Conservation (phyloP, 2,888 invertebrate genomes). For the Elmis aenea region DNA sequence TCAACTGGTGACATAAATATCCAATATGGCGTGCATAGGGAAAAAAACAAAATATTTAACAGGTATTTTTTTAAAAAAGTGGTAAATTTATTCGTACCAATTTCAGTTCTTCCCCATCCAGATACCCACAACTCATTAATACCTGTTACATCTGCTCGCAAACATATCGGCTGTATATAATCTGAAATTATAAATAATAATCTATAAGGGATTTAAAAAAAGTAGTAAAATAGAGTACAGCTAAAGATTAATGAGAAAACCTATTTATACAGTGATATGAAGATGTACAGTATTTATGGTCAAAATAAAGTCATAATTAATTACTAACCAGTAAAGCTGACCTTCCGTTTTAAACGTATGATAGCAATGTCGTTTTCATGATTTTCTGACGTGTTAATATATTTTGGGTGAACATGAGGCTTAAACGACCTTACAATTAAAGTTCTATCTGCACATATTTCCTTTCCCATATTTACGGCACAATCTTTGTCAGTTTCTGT, state of each 20-base stretch:
- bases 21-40: too few relatives aligned
- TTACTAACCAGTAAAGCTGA: constrained; percentile 45
- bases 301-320: background rate
- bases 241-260: too few relatives aligned
- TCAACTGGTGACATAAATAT: too few relatives aligned
- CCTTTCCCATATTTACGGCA: constrained; percentile 38
- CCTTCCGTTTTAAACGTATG: constrained; percentile 42
- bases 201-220: too few relatives aligned
- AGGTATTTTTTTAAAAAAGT: constrained; percentile 1
- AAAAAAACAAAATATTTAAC: constrained; percentile 2
- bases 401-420: constrained; percentile 45
- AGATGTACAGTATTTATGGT: too few relatives aligned
- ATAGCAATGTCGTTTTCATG: constrained; percentile 49
- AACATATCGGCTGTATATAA: constrained; percentile 41
- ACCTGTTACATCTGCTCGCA: constrained; percentile 20
- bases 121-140: constrained; percentile 38
- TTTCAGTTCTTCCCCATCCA: constrained; percentile 53
- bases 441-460: constrained; percentile 44
- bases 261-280: too few relatives aligned
- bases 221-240: too few relatives aligned
- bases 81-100: constrained; percentile 27
- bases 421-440: constrained; percentile 43
- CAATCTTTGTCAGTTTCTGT: constrained; percentile 46
- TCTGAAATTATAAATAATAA: constrained; percentile 30
- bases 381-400: constrained; percentile 33